Base-by-base conservation (phyloP, 2,113 vertebrate genomes). In the Nerophis ophidion region DNA sequence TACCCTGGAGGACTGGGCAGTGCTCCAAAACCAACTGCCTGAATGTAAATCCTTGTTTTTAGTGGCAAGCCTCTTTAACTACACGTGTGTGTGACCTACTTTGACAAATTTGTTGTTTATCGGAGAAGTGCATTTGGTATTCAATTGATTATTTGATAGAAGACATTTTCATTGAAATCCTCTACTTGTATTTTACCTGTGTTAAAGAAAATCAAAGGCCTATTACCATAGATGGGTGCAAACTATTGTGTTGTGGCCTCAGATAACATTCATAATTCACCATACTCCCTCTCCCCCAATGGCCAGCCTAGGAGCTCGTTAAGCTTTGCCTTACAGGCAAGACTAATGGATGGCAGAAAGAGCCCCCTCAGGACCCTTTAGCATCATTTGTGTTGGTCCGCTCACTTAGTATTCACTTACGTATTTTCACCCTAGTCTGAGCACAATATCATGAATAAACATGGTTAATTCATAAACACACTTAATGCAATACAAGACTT, bases 331-430 rank as follows among this genome's bases (percentile, higher is more conserved):
- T 87, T 81, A 72, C 74, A 83, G 80, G 72, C 72, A 78, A 84
- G 80, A 82, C 86, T 88, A 88, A 88, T 84, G 81, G 81, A 85
- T 86, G 76, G 75, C 66, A 66, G 76, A 74, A 74, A 80, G 66
- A 64, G 81, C 69, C 71, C 87, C 87, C 86, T 82, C 79, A 86
- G 82, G 86, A 86, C 77, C 79, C 72, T 82, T 89, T 83, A 86
- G 70, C 70, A 76, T 76, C 71, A 58, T 86, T 87, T 88, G 76
- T 76, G 81, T 78, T 81, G 74, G 84, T 83, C 67, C 67, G 60
- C 70, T 78, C 75, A 80, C 85, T 88, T 86, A 89, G 88, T 84
- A 88, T 85, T 83, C 80, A 76, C 81, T 84, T 87, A 89, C 83
- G 82, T 80, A 77, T 84, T 89, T 87, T 81, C 75, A 80, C 76